Evolutionary conservation across 1,140 invertebrate genomes (phyloP), one percentile per base, ranked within the genome.

Genomic region (Augochlora pura): DNA sequence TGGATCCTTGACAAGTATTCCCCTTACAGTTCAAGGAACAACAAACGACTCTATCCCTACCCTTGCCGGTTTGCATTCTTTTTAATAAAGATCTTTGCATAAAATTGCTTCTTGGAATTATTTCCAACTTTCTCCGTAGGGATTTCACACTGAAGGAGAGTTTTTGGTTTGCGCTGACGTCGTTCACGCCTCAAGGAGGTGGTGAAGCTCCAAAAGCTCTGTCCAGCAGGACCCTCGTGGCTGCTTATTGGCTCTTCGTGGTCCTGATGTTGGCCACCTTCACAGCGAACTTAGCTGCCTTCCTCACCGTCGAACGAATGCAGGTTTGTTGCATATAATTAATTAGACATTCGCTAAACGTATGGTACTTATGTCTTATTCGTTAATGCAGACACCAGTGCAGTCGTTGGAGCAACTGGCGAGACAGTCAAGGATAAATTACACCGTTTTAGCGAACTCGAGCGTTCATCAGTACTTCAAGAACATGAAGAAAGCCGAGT

Each of bases 261-360:
- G 97, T 98, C 0, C 94, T 98, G 1, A 98, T 98, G 97, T 90
- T 98, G 83, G 97, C 97, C 0, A 98, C 98, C 1, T 99, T 99
- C 91, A 99, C 98, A 0, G 98, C 98, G 7, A 99, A 99, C 92
- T 93, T 99, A 82, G 98, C 98, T 6, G 98, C 98, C 2, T 99
- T 99, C 91, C 94, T 99, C 0, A 99, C 98, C 0, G 98, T 99
- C 4, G 98, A 98, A 93, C 95, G 97, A 89, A 98, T 98, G 98
- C 97, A 98, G 94, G 96, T 96, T 38, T 21, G 0, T 70, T 39
- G 5, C 21, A 0, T 21, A 21, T 57, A 32, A 32, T 32, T 32
- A 32, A 32, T 32, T 32, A 32, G 32, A 32, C 32, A 1, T 32
- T 4, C 32, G 32, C 1, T 4, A 32, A 32, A 32, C 4, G 32